phyloP scores from a whole-genome alignment of 2,797 vertebrate species.

The Acrossocheilus fasciatus region DNA sequence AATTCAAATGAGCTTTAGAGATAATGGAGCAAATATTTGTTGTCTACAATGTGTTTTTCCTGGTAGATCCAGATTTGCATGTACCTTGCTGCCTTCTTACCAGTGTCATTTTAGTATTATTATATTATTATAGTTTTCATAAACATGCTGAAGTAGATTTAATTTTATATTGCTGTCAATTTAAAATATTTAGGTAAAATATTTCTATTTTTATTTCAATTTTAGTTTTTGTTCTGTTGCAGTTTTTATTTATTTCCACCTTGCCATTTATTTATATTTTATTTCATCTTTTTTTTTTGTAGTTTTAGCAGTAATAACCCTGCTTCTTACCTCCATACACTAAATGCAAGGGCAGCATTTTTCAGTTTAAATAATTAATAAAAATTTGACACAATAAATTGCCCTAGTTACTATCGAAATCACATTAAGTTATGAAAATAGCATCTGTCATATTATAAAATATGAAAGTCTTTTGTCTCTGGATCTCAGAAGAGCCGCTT shows the following conservation, averaged over 20 bases:
- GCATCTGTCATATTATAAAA: not conserved
- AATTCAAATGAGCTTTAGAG: conserved; percentile 5
- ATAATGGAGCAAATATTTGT: conserved; percentile 5
- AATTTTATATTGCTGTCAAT: not conserved
- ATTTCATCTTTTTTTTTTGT: not conserved
- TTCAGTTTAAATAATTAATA: not conserved
- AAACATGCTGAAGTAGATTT: not conserved
- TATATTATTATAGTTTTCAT: not conserved
- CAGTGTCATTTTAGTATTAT: not conserved
- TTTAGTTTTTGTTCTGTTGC: not conserved
- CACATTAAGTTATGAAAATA: not conserved
- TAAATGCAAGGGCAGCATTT: not conserved
- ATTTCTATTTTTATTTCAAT: not conserved
- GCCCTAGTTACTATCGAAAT: not conserved
- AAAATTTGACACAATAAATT: not conserved
- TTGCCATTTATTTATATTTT: not conserved
- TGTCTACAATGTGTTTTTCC: not conserved
- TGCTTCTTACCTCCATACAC: not conserved
- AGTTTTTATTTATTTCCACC: not conserved
- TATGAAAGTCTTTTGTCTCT: not conserved
- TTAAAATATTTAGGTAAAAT: not conserved
- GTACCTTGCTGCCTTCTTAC: not conserved
- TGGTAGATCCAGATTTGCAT: not conserved
- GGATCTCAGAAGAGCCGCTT: not conserved
- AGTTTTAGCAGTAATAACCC: not conserved